These are phyloP conservation scores for Yoshiicerus persimilis DNA, from an alignment of 1,140 invertebrate genomes.

Conservation along the genomic window DNA sequence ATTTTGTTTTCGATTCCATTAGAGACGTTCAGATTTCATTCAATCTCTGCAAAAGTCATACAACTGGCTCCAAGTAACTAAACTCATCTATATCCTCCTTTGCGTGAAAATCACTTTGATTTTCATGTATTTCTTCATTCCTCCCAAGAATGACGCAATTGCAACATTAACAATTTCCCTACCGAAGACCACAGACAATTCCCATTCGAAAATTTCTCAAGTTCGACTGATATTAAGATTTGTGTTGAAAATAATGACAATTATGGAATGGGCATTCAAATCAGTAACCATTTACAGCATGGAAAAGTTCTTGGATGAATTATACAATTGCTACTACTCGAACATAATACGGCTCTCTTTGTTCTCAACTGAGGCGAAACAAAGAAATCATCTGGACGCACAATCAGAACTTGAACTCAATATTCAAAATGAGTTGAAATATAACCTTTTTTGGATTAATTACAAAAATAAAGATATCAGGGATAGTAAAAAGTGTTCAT, in stretches of 20 bases:
- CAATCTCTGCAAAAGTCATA: not conserved
- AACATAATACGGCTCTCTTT: not conserved
- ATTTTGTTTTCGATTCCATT: not conserved
- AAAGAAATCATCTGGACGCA: not conserved
- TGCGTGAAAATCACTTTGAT: not conserved
- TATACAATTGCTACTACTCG: not conserved
- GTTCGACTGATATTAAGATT: not conserved
- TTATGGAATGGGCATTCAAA: not conserved
- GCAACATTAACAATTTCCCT: not conserved
- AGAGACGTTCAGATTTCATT: not conserved
- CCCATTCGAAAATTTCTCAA: not conserved
- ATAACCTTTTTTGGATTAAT: not conserved
- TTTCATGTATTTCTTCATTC: not conserved
- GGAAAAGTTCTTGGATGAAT: not conserved
- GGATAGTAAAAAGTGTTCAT: not conserved
- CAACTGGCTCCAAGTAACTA: not conserved
- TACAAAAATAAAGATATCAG: not conserved
- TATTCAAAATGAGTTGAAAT: not conserved
- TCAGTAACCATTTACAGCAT: not conserved
- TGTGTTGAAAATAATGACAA: not conserved
- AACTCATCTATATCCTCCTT: not conserved
- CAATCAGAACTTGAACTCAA: not conserved
- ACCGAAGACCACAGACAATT: not conserved
- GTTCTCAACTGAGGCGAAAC: not conserved
- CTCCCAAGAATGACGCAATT: not conserved